phyloP scores from a whole-genome alignment of 2,888 invertebrate species.

The Ernsta delagoae region DNA sequence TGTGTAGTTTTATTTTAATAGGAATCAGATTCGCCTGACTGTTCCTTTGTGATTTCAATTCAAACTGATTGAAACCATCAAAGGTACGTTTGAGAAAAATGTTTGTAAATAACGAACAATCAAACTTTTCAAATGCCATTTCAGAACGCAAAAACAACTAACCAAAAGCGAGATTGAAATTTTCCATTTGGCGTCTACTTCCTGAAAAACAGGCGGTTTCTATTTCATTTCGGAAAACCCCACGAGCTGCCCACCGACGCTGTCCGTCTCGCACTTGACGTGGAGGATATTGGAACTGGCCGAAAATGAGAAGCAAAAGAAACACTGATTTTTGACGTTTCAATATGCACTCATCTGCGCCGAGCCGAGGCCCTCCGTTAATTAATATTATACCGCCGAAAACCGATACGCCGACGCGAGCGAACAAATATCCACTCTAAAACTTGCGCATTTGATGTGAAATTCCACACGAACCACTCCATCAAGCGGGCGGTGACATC shows the following conservation, averaged over 20 bases:
- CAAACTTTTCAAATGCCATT: conserved; percentile 26
- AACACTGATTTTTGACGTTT: conserved; percentile 79
- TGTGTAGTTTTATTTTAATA: no score
- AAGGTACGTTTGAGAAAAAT: not conserved
- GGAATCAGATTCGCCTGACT: not conserved
- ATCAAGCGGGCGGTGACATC: conserved; percentile 51
- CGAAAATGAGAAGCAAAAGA: conserved; percentile 82
- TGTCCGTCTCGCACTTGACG: conserved; percentile 73
- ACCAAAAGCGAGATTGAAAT: conserved; percentile 73
- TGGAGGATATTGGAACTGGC: conserved; percentile 76
- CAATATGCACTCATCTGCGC: conserved; percentile 80
- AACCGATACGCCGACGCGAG: conserved; percentile 40
- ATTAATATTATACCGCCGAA: conserved; percentile 61
- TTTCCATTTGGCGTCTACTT: conserved; percentile 77
- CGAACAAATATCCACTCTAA: conserved; percentile 50
- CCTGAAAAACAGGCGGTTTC: conserved; percentile 75
- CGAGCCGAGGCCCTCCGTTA: conserved; percentile 58
- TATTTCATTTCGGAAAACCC: conserved; percentile 70
- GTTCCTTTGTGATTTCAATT: not conserved
- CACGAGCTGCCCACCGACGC: conserved; percentile 57
- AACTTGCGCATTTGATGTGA: conserved; percentile 40
- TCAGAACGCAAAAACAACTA: conserved; percentile 64
- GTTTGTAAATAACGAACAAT: conserved; percentile 3
- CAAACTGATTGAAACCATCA: not conserved
- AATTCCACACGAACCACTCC: conserved; percentile 36